Conservation (phyloP, 2,797 vertebrate genomes). For the Holocentrus rufus region DNA sequence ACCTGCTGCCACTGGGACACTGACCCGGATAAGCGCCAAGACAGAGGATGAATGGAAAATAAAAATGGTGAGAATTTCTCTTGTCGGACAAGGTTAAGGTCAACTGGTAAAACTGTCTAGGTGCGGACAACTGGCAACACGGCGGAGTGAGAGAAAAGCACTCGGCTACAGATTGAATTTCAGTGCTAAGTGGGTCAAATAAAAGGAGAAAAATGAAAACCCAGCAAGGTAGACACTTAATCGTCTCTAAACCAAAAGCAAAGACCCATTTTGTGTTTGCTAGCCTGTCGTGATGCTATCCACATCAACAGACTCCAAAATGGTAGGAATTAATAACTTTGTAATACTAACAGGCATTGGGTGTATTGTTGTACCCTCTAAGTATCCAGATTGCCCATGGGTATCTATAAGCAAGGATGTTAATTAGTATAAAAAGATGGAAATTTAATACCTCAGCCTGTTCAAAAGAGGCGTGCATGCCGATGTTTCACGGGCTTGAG, state of each 20-base stretch:
- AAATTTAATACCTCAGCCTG: conserved; percentile 45
- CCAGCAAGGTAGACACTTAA: neutral
- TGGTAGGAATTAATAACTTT: too few species aligned
- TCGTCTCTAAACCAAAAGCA: too few species aligned
- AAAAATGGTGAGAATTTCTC: conserved; percentile 27
- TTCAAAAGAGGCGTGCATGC: conserved; percentile 26
- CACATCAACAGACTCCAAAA: too few species aligned
- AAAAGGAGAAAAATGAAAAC: neutral
- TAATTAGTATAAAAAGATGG: conserved; percentile 46
- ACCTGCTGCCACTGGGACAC: conserved; percentile 26
- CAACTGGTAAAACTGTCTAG: neutral
- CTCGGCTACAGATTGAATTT: too few species aligned
- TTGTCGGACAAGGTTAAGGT: conserved; percentile 25
- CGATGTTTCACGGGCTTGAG: conserved; percentile 12
- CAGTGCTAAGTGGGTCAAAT: neutral
- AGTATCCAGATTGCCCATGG: conserved; percentile 30
- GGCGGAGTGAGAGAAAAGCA: too few species aligned
- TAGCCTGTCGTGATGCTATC: too few species aligned
- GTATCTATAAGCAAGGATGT: conserved; percentile 13
- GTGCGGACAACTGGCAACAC: neutral
- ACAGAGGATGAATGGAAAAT: conserved; percentile 22
- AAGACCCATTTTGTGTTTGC: too few species aligned
- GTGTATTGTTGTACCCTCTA: neutral
- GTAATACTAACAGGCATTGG: too few species aligned
- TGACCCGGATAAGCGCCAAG: neutral